A percentile compares a stretch with the other conserved stretches of the same genome.
Evolutionary conservation across 1,140 invertebrate genomes (phyloP).

Genomic region (Euwallacea similis): DNA sequence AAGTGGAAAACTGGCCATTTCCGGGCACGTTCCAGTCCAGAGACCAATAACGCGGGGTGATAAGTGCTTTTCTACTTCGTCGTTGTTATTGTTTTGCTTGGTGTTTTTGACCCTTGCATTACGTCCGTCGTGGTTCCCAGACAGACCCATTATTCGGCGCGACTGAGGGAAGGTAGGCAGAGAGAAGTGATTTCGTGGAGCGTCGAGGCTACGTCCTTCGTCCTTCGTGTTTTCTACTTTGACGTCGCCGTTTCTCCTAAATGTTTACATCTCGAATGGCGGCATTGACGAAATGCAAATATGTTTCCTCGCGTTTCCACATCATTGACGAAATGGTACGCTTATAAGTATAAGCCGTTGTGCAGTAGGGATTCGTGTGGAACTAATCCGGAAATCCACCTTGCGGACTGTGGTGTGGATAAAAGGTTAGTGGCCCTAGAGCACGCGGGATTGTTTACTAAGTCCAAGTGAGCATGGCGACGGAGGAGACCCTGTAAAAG

Average conservation of each 20-base stretch:
- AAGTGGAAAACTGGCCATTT: background rate
- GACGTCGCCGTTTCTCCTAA: constrained; percentile 7
- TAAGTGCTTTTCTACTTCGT: constrained; percentile 55
- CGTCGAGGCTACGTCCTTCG: constrained; percentile 23
- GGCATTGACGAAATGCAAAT: constrained; percentile 31
- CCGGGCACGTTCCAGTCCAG: background rate
- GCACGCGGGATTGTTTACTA: constrained; percentile 53
- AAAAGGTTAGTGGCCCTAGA: constrained; percentile 50
- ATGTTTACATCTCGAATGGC: constrained; percentile 29
- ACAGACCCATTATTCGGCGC: constrained; percentile 47
- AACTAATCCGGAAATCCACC: constrained; percentile 39
- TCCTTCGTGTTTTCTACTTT: constrained; percentile 20
- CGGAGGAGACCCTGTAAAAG: constrained; percentile 6
- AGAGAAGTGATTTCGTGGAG: constrained; percentile 3
- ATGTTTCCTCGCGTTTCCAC: constrained; percentile 7
- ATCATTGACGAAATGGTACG: background rate
- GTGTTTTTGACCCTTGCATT: constrained; percentile 56
- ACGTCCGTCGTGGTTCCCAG: constrained; percentile 43
- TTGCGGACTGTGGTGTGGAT: constrained; percentile 39
- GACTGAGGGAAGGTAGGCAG: constrained; percentile 37
- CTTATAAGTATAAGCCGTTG: no score
- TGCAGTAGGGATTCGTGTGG: constrained; percentile 1
- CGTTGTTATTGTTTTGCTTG: constrained; percentile 66
- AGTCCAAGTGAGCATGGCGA: constrained; percentile 38
- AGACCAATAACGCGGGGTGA: background rate